Conservation (phyloP, 2,113 vertebrate genomes). For the Sebastes fasciatus region DNA sequence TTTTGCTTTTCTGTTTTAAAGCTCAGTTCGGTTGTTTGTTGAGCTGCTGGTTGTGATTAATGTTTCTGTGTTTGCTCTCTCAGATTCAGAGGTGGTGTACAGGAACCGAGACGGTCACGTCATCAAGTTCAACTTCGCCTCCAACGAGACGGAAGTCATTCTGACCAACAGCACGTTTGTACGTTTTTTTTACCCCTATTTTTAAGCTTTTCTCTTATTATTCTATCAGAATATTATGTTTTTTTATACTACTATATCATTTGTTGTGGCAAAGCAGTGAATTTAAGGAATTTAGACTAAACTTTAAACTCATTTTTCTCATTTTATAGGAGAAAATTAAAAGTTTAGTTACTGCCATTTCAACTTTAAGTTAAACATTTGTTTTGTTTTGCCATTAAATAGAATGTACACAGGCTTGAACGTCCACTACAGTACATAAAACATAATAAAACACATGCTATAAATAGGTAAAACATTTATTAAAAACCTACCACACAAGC, state of each 20-base stretch:
- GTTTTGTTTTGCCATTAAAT: neutral
- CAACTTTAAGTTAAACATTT: neutral
- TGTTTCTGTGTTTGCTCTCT: neutral
- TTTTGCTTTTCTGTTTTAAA: neutral
- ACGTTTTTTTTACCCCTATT: constrained; percentile 55
- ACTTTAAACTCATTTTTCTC: too few species aligned
- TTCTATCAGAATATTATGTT: neutral
- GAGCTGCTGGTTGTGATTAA: neutral
- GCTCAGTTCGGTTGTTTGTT: neutral
- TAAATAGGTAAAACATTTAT: too few species aligned
- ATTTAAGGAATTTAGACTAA: neutral
- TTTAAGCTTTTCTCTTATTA: neutral
- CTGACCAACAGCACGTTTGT: constrained; percentile 95
- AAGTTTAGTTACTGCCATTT: neutral
- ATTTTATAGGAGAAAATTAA: too few species aligned
- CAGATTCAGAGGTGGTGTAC: constrained; percentile 93
- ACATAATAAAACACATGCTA: neutral
- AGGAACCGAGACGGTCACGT: constrained; percentile 92
- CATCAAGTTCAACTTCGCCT: constrained; percentile 90
- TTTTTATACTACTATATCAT: neutral
- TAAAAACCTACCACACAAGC: neutral
- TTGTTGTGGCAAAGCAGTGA: neutral
- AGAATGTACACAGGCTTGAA: neutral
- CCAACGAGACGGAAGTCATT: constrained; percentile 89
- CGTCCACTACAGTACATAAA: neutral